Base-by-base conservation (phyloP, 2,113 vertebrate species). In the Notarius quadriscutis region DNA sequence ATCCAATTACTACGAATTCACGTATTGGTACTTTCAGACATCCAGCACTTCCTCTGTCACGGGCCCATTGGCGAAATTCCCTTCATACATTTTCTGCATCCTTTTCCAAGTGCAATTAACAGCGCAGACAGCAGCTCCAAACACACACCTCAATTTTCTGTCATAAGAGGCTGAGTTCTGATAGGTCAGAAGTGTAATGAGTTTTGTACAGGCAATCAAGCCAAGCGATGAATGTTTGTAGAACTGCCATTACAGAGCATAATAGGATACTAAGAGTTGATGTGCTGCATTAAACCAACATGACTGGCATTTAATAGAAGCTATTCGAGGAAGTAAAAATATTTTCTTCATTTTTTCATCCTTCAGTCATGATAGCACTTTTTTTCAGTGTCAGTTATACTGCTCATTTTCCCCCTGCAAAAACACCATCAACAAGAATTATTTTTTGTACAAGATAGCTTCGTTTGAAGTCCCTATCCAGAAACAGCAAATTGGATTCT, bases 191-290 rank as follows among this genome's bases (percentile, higher is more conserved):
- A 84, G 83, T 87, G 84, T 86, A 91, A 90, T 91, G 90, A 88
- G 86, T 91, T 89, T 87, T 86, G 85, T 83, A 83, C 82, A 87
- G 86, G 88, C 88, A 91, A 91, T 91, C 90, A 89, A 86, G 71
- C 63, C 84, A 41, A 30, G 82, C 81, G 20, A 74, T 79, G 83
- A 65, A 83, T 60, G 86, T 89, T 88, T 86, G 84, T 88, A 48
- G 75, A 86, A 65, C 60, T 77, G 77, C 81, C 58, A 88, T 87
- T 88, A 85, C 69, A 51, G 81, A 65, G 85, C 78, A 88, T 91
- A 85, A 84, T 86, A 89, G 86, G 87, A 87, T 81, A 79, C 82
- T 67, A 84, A 34, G 50, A 51, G 60, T 67, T 79, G 80, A 86
- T 85, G 85, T 88, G 72, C 55, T 83, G 86, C 87, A 87, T 84